Evolutionary conservation across 1,140 invertebrate genomes (phyloP), one percentile per base, ranked within the genome.

Genomic region (Euschistus heros): DNA sequence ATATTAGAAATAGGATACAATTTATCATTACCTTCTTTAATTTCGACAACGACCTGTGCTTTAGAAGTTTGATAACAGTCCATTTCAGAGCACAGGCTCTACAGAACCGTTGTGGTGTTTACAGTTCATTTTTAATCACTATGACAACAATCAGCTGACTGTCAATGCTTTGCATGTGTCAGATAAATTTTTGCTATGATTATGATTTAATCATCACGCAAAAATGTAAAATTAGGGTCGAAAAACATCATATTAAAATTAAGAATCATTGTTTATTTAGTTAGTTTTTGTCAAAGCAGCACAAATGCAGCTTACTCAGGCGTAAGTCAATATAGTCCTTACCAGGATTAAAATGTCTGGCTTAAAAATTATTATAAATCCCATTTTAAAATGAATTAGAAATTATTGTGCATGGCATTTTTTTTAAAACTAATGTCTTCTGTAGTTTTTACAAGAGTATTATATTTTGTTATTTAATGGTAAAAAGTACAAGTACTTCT

Each of bases 1-100:
- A 37, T 6, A 2, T 59, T 30, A 50, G 1, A 7, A 61, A 18
- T n/a, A n/a, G n/a, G n/a, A n/a, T n/a, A n/a, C 4, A 27, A 8
- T 20, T 46, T 54, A 7, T 44, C 44, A 37, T 42, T n/a, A 69
- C 64, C 65, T 66, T 68, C 67, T 63, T 64, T 62, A 27, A 67
- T 66, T 46, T 64, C 52, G 20, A 67, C 52, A 47, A 66, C 62
- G 22, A 66, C 64, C 18, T 42, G 61, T 14, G 62, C 24, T 27
- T 27, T 20, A n/a, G 64, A 61, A 42, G 30, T 26, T 30, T 26
- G 18, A 22, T 66, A 44, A 57, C 17, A 57, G 30, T 65, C 66
- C 67, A 68, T 68, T 50, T 57, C 26, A 66, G 62, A 26, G 22
- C 1, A 63, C 24, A n/a, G 54, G 54, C n/a, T 50, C 5, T 27